Percentiles rank a stretch among this genome's conserved stretches.
Conservation (phyloP, 2,888 invertebrate species). For the Catocala sponsa region DNA sequence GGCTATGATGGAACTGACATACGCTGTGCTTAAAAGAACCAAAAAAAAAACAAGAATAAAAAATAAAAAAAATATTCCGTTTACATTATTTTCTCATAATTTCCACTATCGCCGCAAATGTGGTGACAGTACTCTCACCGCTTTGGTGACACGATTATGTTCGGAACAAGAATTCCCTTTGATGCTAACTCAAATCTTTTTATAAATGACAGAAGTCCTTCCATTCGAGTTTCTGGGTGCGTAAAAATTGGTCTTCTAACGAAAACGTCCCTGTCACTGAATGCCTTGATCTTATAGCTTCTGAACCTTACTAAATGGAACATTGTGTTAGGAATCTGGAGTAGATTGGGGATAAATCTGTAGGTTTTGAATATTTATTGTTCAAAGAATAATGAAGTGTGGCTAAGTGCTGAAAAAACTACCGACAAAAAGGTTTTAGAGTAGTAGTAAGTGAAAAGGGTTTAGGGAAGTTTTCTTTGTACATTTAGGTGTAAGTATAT, state of each 20-base stretch:
- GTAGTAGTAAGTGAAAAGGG: slow-evolving; percentile 8
- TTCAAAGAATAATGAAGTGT: not conserved
- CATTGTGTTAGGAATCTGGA: not conserved
- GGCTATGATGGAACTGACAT: no score
- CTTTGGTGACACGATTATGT: slow-evolving; percentile 47
- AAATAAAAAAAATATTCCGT: no score
- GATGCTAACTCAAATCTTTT: slow-evolving; percentile 50
- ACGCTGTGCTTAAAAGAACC: no score
- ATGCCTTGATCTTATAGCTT: slow-evolving; percentile 24
- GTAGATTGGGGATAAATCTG: not conserved
- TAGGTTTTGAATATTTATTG: slow-evolving; percentile 1
- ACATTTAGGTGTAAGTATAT: not conserved
- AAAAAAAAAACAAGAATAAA: no score
- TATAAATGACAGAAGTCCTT: slow-evolving; percentile 45
- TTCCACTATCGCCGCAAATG: not conserved
- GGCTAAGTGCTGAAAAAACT: not conserved
- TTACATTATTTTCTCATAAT: not conserved
- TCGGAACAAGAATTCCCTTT: slow-evolving; percentile 43
- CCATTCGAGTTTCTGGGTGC: slow-evolving; percentile 46
- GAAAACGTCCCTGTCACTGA: slow-evolving; percentile 32
- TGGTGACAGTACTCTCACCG: slow-evolving; percentile 30
- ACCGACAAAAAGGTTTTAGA: slow-evolving; percentile 13
- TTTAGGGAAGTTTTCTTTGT: slow-evolving; percentile 4
- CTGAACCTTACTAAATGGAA: slow-evolving; percentile 9
- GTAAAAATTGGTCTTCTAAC: slow-evolving; percentile 52